phyloP scores from a whole-genome alignment of 2,113 vertebrate genomes.

The Pachyramphus minor region DNA sequence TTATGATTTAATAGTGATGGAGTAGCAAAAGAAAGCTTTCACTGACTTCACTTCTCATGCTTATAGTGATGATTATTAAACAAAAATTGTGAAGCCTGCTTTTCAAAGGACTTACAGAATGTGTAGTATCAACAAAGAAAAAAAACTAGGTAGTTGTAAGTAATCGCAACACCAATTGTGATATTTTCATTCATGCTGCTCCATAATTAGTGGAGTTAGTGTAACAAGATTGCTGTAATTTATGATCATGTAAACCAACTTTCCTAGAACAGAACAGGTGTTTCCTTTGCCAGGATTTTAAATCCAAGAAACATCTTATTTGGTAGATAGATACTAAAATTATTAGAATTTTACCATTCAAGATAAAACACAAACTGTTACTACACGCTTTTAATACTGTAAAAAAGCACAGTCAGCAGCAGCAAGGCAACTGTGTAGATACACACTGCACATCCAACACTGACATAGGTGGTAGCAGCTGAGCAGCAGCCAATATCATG shows the following conservation, averaged over 20 bases:
- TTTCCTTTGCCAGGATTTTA: neutral
- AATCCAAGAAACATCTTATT: neutral
- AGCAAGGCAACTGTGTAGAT: neutral
- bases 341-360: neutral
- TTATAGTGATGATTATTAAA: neutral
- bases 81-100: neutral
- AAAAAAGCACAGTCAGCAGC: neutral
- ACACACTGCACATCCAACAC: neutral
- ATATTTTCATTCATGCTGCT: neutral
- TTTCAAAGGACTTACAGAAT: neutral
- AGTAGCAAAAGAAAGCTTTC: neutral
- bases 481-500: neutral
- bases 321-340: neutral
- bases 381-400: neutral
- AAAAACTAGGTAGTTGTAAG: neutral
- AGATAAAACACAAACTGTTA: neutral
- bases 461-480: neutral
- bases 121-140: neutral
- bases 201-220: neutral
- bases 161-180: neutral
- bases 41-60: accelerated
- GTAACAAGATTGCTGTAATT: neutral
- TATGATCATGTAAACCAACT: neutral
- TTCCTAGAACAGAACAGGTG: neutral
- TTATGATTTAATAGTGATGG: neutral